Base-by-base conservation (phyloP, 2,888 invertebrate genomes). In the Acleris literana region DNA sequence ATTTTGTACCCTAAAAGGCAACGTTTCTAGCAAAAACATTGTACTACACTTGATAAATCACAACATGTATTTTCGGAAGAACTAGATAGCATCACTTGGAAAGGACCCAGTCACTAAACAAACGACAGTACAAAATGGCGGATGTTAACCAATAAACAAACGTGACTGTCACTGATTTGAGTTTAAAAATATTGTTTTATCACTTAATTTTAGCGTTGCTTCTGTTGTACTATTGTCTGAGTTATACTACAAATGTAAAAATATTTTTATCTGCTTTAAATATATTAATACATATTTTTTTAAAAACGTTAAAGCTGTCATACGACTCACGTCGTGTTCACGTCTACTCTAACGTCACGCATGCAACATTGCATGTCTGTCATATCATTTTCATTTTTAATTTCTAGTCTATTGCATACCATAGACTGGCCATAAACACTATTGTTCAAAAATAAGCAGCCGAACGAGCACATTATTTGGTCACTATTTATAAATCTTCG, bases 61-160 rank as follows among this genome's bases (percentile, higher is more conserved):
- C 86, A 83, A 87, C 84, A 84, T 77, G 83, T 84, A 80, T 83
- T 86, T 85, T 79, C 78, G 77, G 81, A 77, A 79, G 81, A 87
- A 83, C 81, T 84, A 79, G 86, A 84, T 83, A 86, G 85, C 88
- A 90, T 88, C 88, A 87, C 86, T 87, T 82, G 74, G 82, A 83
- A 85, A 82, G 83, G 80, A 86, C 76, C 86, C 86, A 90, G 90
- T 90, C 91, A 90, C 89, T 92, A 91, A 90, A 92, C 91, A 92
- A 92, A 91, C 92, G 92, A 92, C 88, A 89, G 90, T 90, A 92
- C 92, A 92, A 92, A 92, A 92, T 92, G 92, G 92, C 92, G 92
- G 92, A 90, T 90, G 88, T 85, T 90, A 91, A 90, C 91, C 91
- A 91, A 92, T 90, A 92, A 92, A 90, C 91, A 92, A 91, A 91